Evolutionary conservation across 2,888 invertebrate genomes (phyloP).

Genomic region (Seira musarum): DNA sequence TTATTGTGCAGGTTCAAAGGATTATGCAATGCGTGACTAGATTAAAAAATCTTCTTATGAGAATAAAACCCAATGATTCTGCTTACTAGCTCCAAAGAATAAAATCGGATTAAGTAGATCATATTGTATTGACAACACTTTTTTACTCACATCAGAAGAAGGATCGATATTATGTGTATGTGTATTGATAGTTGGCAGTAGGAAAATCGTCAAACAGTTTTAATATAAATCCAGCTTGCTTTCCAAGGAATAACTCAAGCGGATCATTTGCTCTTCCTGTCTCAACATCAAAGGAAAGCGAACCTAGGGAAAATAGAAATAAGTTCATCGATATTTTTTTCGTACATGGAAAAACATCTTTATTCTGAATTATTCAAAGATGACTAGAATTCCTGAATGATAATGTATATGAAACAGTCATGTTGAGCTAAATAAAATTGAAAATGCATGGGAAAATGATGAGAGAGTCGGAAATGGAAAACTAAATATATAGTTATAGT

Average conservation of each 20-base stretch:
- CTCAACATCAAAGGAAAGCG: conserved; percentile 1
- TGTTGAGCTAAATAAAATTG: not conserved
- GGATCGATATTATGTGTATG: no score
- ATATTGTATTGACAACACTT: no score
- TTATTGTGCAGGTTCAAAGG: conserved; percentile 14
- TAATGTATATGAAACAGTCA: not conserved
- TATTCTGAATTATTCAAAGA: conserved; percentile 47
- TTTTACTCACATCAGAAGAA: no score
- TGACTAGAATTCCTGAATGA: not conserved
- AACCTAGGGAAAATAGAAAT: not conserved
- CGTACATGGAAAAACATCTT: conserved; percentile 20
- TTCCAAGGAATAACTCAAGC: conserved; percentile 4
- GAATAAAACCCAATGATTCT: not conserved
- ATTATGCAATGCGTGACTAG: conserved; percentile 52
- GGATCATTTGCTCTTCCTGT: conserved; percentile 30
- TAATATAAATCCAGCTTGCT: not conserved
- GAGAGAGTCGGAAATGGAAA: conserved; percentile 18
- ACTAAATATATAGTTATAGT: not conserved
- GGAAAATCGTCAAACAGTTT: no score
- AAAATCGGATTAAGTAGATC: conserved; percentile 1
- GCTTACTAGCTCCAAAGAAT: conserved; percentile 10
- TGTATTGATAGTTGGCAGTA: no score
- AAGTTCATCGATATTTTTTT: not conserved
- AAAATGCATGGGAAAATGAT: no score
- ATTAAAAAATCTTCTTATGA: conserved; percentile 36